Conservation (phyloP, 2,797 vertebrate genomes). For the Chloroceryle amazona region DNA sequence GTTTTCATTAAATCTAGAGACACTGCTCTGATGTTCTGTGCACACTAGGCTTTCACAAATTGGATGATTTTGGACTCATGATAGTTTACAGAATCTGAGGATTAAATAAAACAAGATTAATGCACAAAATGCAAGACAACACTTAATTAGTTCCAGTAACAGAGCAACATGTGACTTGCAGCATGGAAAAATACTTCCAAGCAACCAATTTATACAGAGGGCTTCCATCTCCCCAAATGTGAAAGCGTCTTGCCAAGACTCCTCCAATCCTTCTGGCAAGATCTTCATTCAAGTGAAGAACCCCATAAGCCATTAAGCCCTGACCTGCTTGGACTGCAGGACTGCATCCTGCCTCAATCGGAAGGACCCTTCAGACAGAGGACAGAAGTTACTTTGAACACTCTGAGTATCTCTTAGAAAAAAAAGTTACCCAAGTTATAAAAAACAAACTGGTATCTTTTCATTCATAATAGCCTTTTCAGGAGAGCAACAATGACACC, state of each 20-base stretch:
- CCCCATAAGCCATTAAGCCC: not conserved
- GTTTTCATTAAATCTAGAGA: not conserved
- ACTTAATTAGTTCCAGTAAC: not conserved
- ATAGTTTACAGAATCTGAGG: not conserved
- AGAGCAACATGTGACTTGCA: not conserved
- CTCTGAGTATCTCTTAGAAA: not conserved
- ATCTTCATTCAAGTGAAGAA: not conserved
- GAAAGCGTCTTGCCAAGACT: not conserved
- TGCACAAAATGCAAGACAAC: not conserved
- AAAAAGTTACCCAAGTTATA: not conserved
- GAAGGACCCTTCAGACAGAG: not conserved
- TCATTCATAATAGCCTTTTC: not conserved
- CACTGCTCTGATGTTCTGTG: not conserved
- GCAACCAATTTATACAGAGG: not conserved
- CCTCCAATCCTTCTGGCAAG: not conserved
- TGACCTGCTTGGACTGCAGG: not conserved
- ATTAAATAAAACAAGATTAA: conserved; percentile 26
- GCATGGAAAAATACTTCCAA: not conserved
- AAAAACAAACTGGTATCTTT: not conserved
- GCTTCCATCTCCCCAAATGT: not conserved
- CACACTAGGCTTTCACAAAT: not conserved
- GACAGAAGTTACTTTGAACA: conserved; percentile 21
- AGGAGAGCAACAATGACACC: not conserved
- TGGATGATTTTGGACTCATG: not conserved
- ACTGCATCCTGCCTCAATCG: not conserved